phyloP scores from a whole-genome alignment of 2,113 vertebrate genomes.

The Cephalopterus ornatus region DNA sequence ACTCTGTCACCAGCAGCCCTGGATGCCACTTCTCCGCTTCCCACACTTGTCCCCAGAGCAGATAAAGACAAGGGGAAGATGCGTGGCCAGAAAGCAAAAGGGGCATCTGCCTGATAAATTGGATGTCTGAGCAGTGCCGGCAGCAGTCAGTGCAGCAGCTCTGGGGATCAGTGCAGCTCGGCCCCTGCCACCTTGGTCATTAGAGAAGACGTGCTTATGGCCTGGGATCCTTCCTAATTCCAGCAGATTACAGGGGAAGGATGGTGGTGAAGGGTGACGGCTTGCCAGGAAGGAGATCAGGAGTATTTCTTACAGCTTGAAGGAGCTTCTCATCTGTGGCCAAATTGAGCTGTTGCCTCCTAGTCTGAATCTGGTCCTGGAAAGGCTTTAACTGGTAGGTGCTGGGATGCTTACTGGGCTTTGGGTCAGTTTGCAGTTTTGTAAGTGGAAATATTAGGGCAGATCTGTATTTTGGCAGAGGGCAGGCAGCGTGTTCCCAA shows the following conservation, averaged over 20 bases:
- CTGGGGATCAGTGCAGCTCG: neutral
- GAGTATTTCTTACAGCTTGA: neutral
- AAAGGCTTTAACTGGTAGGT: neutral
- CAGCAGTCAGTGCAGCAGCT: neutral
- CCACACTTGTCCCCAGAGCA: neutral
- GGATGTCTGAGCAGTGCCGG: neutral
- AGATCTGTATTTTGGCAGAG: neutral
- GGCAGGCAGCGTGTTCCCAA: neutral
- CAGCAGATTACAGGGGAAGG: neutral
- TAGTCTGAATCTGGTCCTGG: neutral
- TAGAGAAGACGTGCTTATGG: neutral
- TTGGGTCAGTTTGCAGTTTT: neutral
- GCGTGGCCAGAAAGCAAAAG: constrained; percentile 2
- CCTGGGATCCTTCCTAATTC: neutral
- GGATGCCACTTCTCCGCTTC: neutral
- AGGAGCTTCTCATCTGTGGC: neutral
- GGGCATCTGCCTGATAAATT: neutral
- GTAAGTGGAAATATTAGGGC: neutral
- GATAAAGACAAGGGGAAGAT: constrained; percentile 2
- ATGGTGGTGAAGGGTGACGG: neutral
- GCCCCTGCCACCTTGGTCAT: neutral
- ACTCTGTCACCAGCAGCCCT: neutral
- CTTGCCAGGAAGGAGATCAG: neutral
- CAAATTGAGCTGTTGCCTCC: neutral
- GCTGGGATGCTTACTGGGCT: neutral